Evolutionary conservation across 2,113 vertebrate genomes (phyloP).

Genomic region (Eulemur rufifrons): DNA sequence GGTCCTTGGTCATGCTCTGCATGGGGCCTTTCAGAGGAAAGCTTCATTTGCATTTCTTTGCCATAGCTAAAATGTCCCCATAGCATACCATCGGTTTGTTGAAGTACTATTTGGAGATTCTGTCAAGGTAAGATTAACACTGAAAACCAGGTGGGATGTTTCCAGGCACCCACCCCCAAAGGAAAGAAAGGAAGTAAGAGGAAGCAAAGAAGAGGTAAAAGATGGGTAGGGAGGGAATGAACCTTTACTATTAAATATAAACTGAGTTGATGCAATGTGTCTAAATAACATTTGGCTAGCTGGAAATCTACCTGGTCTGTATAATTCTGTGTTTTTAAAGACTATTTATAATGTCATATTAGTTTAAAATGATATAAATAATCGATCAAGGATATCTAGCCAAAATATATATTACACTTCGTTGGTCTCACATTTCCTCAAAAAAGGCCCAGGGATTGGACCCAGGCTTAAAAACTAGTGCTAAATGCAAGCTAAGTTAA

Average conservation of each 20-base stretch:
- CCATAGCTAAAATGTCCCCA: not conserved
- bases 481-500: not conserved
- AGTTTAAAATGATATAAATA: not conserved
- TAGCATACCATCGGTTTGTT: not conserved
- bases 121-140: not conserved
- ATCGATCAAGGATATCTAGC: not conserved
- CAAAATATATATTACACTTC: not conserved
- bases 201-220: not conserved
- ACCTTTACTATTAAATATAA: not conserved
- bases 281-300: not conserved
- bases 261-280: not conserved
- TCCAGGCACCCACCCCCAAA: fast-evolving
- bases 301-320: not conserved
- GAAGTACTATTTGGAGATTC: not conserved
- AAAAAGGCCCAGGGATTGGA: not conserved
- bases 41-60: not conserved
- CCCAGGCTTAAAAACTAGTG: not conserved
- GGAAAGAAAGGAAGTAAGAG: not conserved
- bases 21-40: not conserved
- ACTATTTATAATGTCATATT: not conserved
- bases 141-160: not conserved
- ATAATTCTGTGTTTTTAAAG: not conserved
- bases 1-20: not conserved
- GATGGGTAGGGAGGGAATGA: not conserved
- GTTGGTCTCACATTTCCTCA: not conserved